Base-by-base conservation (phyloP, 2,888 invertebrate species). In the Onthophagus sagittarius region DNA sequence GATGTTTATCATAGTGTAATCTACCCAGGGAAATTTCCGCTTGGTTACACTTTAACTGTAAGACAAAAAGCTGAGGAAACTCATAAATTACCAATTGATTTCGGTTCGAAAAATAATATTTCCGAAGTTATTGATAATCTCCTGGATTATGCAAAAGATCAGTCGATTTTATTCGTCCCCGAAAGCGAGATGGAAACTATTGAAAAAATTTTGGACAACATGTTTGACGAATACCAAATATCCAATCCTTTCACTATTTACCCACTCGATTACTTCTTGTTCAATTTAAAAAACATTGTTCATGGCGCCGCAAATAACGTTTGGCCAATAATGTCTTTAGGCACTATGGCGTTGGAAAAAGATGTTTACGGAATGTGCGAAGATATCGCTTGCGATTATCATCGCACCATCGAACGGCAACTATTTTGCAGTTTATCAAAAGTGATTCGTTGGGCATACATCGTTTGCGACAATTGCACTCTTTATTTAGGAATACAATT, bases 51-150 rank as follows among this genome's bases (percentile, higher is more conserved):
- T 0, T 81, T 83, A 69, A 84, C 84, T 9, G 86, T 88, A 0
- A 79, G 82, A 65, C 79, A 84, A 9, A 83, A 83, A 69, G 81
- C 86, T 0, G 79, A 83, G 0, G 78, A 79, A 0, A 85, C 86
- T 0, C 89, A 89, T 78, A 81, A 84, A 71, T 81, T 89, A 62
- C 86, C 84, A 0, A 71, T 84, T 33, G 86, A 87, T 3, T 82
- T 85, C 0, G 84, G 82, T 7, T 69, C 15, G 13, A 63, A 63
- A 5, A 63, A 72, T 64, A 73, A 74, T 53, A 39, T 74, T 3
- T 80, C 86, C 13, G 84, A 86, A 0, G 74, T 84, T 1, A 4
- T 53, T 53, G 5, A 53, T 9, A 53, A 53, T 11, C 9, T 53
- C 6, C 7, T 53, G 7, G 39, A 53, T 11, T 53, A 2, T 53